Evolutionary conservation across 2,888 invertebrate genomes (phyloP).

Genomic region (Orthonychiurus folsomi): DNA sequence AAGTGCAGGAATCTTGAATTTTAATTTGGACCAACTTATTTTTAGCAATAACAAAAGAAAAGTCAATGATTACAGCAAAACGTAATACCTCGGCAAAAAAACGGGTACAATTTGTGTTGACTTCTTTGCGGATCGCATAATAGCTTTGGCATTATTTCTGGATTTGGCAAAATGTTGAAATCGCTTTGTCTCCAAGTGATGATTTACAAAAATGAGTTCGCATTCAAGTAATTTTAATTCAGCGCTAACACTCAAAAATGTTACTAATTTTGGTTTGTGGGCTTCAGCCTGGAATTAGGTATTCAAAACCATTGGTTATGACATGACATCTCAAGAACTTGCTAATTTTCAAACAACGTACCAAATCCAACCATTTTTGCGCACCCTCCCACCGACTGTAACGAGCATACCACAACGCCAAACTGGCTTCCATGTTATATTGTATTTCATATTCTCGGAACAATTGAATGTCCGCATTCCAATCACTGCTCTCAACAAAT

Average conservation of each 20-base stretch:
- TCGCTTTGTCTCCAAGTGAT: constrained; percentile 33
- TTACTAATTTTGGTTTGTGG: constrained; percentile 22
- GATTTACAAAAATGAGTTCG: constrained; percentile 34
- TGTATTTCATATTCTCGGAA: constrained; percentile 29
- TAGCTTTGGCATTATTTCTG: constrained; percentile 21
- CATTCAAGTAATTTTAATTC: constrained; percentile 34
- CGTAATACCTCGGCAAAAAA: constrained; percentile 19
- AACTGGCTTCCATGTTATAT: constrained; percentile 29
- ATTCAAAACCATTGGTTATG: constrained; percentile 1
- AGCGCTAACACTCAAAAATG: constrained; percentile 21
- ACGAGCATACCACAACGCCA: constrained; percentile 33
- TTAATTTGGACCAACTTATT: no score
- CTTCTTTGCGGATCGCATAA: constrained; percentile 24
- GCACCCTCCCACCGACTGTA: constrained; percentile 31
- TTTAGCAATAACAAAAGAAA: no score
- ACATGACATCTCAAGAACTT: neutral
- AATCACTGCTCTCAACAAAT: constrained; percentile 31
- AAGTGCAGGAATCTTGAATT: constrained; percentile 28
- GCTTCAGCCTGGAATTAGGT: constrained; percentile 23
- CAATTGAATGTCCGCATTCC: constrained; percentile 20
- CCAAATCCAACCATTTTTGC: constrained; percentile 20
- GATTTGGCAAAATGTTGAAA: constrained; percentile 35
- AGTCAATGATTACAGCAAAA: no score
- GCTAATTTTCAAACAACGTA: constrained; percentile 6
- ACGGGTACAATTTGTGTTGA: constrained; percentile 21